Percentiles rank a stretch among this genome's conserved stretches.
Evolutionary conservation across 2,113 vertebrate species (phyloP).

Genomic region (Rostratula benghalensis): DNA sequence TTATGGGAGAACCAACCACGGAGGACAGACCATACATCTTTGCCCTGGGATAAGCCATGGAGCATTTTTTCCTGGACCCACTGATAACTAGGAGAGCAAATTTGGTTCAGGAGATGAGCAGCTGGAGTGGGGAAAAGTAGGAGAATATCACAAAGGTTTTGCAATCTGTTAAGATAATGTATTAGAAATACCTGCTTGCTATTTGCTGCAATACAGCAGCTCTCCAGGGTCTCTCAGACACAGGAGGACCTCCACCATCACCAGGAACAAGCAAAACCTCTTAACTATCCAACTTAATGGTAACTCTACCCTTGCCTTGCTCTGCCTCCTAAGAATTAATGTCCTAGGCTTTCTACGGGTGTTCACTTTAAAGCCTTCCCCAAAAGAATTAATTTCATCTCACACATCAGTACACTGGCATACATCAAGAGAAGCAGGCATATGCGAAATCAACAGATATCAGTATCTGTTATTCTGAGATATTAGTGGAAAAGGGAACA

Average conservation of each 20-base stretch:
- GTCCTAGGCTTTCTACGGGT: background rate
- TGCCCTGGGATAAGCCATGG: background rate
- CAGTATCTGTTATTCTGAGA: background rate
- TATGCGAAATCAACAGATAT: background rate
- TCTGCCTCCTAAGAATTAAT: background rate
- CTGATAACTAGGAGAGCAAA: background rate
- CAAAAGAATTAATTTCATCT: background rate
- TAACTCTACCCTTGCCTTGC: background rate
- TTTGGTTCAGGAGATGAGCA: background rate
- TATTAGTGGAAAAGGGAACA: background rate
- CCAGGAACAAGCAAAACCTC: background rate
- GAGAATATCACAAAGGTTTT: background rate
- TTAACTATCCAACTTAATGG: background rate
- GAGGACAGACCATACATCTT: background rate
- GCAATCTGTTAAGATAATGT: background rate
- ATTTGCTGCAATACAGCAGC: background rate
- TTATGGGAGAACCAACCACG: background rate
- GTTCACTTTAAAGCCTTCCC: background rate
- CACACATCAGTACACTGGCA: rapidly evolving
- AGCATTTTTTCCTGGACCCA: background rate
- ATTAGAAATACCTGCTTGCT: background rate
- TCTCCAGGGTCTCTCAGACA: background rate
- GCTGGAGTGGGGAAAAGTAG: background rate
- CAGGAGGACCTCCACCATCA: background rate
- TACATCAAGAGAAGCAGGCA: background rate